phyloP scores from a whole-genome alignment of 2,888 invertebrate species.

The Parnassius orleans region DNA sequence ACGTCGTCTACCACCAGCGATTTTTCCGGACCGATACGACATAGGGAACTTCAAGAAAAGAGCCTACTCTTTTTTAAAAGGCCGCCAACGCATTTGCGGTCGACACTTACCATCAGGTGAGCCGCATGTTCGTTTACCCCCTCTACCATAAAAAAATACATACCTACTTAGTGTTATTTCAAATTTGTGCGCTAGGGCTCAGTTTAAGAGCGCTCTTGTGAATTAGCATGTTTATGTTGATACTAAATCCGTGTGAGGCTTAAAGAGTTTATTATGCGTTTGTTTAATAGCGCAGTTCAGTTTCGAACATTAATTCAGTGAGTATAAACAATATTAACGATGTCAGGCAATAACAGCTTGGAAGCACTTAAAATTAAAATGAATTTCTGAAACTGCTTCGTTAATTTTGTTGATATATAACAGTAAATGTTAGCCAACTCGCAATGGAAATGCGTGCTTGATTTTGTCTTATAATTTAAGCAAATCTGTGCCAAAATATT shows the following conservation, averaged over 20 bases:
- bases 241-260: constrained; percentile 5
- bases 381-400: constrained; percentile 9
- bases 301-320: constrained; percentile 1
- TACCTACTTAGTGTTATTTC: neutral
- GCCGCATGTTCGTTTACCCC: no score
- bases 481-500: no score
- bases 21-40: no score
- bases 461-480: no score
- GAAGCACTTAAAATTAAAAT: constrained; percentile 7
- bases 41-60: no score
- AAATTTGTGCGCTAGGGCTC: neutral
- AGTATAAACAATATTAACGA: constrained; percentile 11
- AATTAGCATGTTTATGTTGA: constrained; percentile 10
- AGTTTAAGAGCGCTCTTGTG: neutral
- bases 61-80: no score
- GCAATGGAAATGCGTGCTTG: no score
- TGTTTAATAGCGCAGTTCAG: neutral
- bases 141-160: no score
- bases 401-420: neutral
- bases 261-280: neutral
- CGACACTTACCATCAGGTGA: no score
- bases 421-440: no score
- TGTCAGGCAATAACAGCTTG: constrained; percentile 4
- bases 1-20: no score
- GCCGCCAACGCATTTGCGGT: no score